phyloP scores from a whole-genome alignment of 2,797 vertebrate genomes.

The Falco rusticolus region DNA sequence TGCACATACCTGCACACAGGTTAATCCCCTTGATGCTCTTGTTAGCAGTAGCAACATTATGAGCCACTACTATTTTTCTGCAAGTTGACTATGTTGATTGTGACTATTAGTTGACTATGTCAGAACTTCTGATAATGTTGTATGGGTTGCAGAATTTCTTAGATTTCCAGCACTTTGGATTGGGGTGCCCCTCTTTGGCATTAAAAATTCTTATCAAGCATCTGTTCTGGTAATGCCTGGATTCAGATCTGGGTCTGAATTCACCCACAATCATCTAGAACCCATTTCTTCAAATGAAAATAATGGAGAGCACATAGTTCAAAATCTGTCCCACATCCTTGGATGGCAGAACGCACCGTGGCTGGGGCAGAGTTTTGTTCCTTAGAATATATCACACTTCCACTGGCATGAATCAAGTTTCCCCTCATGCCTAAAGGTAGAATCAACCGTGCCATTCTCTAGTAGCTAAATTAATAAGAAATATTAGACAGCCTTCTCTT shows the following conservation, averaged over 20 bases:
- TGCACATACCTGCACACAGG: neutral
- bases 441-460: neutral
- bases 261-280: neutral
- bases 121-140: neutral
- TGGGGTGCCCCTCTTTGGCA: neutral
- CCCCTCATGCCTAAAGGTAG: neutral
- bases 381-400: neutral
- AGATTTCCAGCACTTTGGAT: neutral
- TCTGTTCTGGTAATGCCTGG: neutral
- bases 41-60: neutral
- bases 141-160: neutral
- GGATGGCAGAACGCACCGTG: neutral
- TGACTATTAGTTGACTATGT: neutral
- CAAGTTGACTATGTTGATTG: neutral
- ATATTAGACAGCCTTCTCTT: neutral
- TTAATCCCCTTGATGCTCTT: neutral
- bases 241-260: neutral
- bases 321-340: neutral
- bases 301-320: neutral
- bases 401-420: neutral
- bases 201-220: neutral
- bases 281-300: neutral
- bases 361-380: neutral
- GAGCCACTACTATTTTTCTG: neutral
- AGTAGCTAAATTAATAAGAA: neutral